These are phyloP conservation scores for Drosophila leontia DNA, from an alignment of 1,140 invertebrate species.

Conservation along the genomic window DNA sequence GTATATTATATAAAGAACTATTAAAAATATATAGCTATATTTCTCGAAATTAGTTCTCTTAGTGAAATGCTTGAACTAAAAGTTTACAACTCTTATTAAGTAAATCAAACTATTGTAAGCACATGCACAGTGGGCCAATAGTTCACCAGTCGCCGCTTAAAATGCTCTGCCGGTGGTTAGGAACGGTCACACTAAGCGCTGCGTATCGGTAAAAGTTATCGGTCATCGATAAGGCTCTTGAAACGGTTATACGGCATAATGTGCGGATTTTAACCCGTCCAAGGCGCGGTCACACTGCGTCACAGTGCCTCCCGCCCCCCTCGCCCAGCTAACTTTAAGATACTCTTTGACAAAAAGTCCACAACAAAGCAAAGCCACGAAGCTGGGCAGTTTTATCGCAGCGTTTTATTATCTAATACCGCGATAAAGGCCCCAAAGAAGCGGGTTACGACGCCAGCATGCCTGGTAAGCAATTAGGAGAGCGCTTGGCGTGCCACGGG, in stretches of 20 bases:
- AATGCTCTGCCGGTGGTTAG: neutral
- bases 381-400: conserved; percentile 55
- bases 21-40: neutral
- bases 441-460: conserved; percentile 47
- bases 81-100: no score
- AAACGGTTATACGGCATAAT: no score
- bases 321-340: conserved; percentile 1
- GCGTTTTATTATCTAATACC: conserved; percentile 65
- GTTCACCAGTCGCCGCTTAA: neutral
- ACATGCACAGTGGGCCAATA: neutral
- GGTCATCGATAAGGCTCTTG: no score
- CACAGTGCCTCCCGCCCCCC: neutral
- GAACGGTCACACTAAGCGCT: neutral
- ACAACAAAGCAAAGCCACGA: conserved; percentile 27
- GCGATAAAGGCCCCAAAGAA: conserved; percentile 57
- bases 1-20: neutral
- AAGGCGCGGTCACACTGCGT: neutral
- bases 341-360: conserved; percentile 8
- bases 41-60: neutral
- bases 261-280: neutral
- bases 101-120: neutral
- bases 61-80: neutral
- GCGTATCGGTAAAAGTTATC: neutral
- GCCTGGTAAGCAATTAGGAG: conserved; percentile 61
- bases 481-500: conserved; percentile 29